Percentiles rank a stretch among this genome's conserved stretches.
phyloP scores from a whole-genome alignment of 1,140 invertebrate genomes.

The Diachasma alloeum region DNA sequence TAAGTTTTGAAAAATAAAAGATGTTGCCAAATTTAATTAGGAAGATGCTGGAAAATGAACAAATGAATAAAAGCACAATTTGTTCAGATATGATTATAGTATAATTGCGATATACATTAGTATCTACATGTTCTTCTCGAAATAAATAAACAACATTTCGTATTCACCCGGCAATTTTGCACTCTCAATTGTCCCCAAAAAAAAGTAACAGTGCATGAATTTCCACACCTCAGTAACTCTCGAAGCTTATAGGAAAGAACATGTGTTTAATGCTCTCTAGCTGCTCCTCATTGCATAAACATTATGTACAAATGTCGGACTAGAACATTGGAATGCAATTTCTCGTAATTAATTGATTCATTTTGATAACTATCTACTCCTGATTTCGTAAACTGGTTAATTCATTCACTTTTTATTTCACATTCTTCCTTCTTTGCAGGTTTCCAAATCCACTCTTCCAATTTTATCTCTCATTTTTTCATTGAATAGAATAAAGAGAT shows the following conservation, averaged over 20 bases:
- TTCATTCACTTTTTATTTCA: not conserved
- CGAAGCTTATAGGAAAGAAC: not conserved
- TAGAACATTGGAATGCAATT: slow-evolving; percentile 7
- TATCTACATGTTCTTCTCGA: not conserved
- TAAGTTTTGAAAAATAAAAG: too few species aligned
- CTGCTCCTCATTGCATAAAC: slow-evolving; percentile 2
- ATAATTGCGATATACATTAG: not conserved
- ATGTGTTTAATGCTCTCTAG: not conserved
- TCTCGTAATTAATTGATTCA: not conserved
- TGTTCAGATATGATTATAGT: not conserved
- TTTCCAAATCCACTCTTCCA: not conserved
- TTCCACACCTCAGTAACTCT: not conserved
- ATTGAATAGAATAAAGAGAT: not conserved
- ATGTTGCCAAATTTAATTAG: too few species aligned
- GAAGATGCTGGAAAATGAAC: too few species aligned
- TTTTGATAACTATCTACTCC: not conserved
- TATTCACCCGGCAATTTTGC: not conserved
- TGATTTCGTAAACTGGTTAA: not conserved
- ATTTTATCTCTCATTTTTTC: not conserved
- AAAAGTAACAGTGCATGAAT: not conserved
- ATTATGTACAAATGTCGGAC: not conserved
- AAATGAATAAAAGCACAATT: too few species aligned
- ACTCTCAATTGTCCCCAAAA: not conserved
- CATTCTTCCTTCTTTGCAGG: not conserved
- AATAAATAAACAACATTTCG: not conserved